Evolutionary conservation across 2,113 vertebrate species (phyloP).

Genomic region (Chaetops frenatus): DNA sequence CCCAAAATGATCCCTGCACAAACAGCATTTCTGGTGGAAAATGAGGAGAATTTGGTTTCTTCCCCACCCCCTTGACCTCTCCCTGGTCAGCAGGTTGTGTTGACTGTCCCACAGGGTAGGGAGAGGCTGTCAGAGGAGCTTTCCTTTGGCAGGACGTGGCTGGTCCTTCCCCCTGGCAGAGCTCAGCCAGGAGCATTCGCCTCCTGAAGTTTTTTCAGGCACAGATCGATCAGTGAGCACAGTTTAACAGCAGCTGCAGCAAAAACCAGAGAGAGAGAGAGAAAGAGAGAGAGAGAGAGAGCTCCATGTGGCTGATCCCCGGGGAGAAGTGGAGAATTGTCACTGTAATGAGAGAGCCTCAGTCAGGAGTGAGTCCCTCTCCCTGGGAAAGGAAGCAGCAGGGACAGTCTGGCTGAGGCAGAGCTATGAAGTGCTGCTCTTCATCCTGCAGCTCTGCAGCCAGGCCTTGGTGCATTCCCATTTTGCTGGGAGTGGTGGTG

Average conservation of each 20-base stretch:
- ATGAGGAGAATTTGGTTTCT: neutral
- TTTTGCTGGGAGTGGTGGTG: neutral
- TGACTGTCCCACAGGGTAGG: accelerated
- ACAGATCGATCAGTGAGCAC: neutral
- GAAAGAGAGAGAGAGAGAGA: neutral
- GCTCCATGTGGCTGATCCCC: neutral
- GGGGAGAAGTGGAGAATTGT: constrained; percentile 4
- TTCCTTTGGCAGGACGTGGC: neutral
- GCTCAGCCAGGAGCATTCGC: neutral
- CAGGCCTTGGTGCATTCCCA: neutral
- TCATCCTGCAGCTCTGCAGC: neutral
- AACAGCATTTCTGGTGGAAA: neutral
- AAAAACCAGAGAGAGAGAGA: neutral
- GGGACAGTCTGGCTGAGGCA: neutral
- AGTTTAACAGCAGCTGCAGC: constrained; percentile 21
- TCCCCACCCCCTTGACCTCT: accelerated
- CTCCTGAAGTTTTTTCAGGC: neutral
- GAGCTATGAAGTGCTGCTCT: neutral
- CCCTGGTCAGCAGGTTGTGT: accelerated
- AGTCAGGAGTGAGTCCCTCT: neutral
- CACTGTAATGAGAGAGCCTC: neutral
- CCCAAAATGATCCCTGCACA: neutral
- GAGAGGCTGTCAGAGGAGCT: neutral
- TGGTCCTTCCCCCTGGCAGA: neutral
- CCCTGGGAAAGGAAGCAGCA: neutral